phyloP scores from a whole-genome alignment of 1,140 invertebrate species.

The Neodiprion lecontei region DNA sequence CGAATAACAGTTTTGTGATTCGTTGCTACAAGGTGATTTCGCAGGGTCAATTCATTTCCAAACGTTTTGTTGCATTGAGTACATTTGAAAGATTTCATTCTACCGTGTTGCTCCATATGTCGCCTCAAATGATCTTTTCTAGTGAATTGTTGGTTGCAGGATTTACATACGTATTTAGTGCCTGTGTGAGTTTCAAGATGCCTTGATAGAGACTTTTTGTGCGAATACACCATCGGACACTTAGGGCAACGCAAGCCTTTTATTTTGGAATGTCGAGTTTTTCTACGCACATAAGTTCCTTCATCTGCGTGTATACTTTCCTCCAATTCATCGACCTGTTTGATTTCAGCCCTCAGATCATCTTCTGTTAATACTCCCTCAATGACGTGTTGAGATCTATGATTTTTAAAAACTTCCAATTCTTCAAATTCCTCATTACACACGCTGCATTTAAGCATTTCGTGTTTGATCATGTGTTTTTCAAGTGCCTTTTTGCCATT shows the following conservation, averaged over 20 bases:
- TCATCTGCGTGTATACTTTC: constrained; percentile 9
- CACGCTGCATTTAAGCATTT: constrained; percentile 43
- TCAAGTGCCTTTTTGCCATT: constrained; percentile 35
- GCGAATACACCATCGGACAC: constrained; percentile 39
- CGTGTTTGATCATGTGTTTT: constrained; percentile 39
- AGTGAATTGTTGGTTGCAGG: constrained; percentile 46
- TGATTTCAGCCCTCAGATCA: constrained; percentile 43
- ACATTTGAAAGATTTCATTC: constrained; percentile 48
- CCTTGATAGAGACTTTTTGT: constrained; percentile 42
- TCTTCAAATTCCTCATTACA: constrained; percentile 48
- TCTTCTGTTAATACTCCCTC: constrained; percentile 50
- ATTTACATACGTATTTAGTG: constrained; percentile 45
- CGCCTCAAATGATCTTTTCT: constrained; percentile 46
- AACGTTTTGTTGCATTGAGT: constrained; percentile 55
- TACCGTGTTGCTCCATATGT: constrained; percentile 48
- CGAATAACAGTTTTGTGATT: constrained; percentile 54
- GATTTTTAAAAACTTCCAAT: constrained; percentile 46
- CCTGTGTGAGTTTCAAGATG: constrained; percentile 43
- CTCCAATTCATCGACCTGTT: constrained; percentile 7
- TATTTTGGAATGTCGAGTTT: not conserved
- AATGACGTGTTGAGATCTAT: constrained; percentile 48
- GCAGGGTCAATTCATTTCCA: constrained; percentile 53
- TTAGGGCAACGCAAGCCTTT: constrained; percentile 43
- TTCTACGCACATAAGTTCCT: constrained; percentile 17
- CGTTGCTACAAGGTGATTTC: constrained; percentile 57